Evolutionary conservation across 2,113 vertebrate genomes (phyloP).

Genomic region (Cololabis saira): DNA sequence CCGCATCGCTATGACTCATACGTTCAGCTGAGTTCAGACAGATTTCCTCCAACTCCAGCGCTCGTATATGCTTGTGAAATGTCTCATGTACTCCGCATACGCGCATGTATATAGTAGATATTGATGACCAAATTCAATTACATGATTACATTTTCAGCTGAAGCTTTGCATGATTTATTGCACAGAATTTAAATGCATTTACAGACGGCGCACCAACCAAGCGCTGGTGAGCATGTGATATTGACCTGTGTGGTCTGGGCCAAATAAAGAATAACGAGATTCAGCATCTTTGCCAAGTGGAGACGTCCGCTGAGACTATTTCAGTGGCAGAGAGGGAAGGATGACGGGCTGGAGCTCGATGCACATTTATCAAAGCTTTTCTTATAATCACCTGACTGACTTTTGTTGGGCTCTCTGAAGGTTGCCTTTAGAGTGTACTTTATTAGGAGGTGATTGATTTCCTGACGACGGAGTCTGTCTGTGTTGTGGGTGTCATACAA

Average conservation of each 20-base stretch:
- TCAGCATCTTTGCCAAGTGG: slow-evolving; percentile 75
- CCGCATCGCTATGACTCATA: slow-evolving; percentile 71
- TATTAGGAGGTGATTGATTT: slow-evolving; percentile 73
- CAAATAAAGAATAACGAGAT: slow-evolving; percentile 80
- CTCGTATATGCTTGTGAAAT: slow-evolving; percentile 61
- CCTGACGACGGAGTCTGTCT: slow-evolving; percentile 15
- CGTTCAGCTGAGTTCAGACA: slow-evolving; percentile 62
- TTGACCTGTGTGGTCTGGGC: slow-evolving; percentile 74
- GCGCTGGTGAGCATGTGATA: slow-evolving; percentile 44
- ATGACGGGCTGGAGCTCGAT: slow-evolving; percentile 43
- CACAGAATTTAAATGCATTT: slow-evolving; percentile 74
- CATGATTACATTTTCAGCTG: slow-evolving; percentile 79
- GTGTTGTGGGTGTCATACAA: slow-evolving; percentile 48
- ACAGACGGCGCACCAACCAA: slow-evolving; percentile 50
- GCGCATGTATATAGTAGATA: slow-evolving; percentile 61
- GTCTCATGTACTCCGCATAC: slow-evolving; percentile 25
- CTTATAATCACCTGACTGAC: slow-evolving; percentile 70
- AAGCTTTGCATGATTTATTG: slow-evolving; percentile 77
- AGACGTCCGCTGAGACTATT: slow-evolving; percentile 69
- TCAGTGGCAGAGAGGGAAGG: slow-evolving; percentile 48
- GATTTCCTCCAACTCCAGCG: slow-evolving; percentile 64
- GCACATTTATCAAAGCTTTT: slow-evolving; percentile 73
- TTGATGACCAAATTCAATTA: slow-evolving; percentile 83
- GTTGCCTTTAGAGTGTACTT: slow-evolving; percentile 65
- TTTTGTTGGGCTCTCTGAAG: slow-evolving; percentile 70